Conservation (phyloP, 2,888 invertebrate genomes). For the Oasisia sp. region DNA sequence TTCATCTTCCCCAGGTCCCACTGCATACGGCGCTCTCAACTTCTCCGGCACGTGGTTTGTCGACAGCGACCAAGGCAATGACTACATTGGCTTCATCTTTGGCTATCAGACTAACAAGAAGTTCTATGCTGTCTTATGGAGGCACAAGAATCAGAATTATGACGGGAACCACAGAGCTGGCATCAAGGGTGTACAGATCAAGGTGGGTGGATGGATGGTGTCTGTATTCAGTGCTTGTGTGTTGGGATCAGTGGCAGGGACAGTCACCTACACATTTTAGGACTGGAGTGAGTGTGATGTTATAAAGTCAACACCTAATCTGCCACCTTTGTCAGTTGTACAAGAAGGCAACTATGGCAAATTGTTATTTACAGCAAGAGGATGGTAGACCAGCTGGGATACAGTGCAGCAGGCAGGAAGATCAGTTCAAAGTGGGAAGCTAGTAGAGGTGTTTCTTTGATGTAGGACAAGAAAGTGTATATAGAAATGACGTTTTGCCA, state of each 20-base stretch:
- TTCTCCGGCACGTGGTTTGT: conserved; percentile 52
- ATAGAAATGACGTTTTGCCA: no score
- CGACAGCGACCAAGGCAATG: conserved; percentile 41
- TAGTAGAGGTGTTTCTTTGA: no score
- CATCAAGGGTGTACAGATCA: conserved; percentile 54
- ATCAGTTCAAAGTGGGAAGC: no score
- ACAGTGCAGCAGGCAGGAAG: no score
- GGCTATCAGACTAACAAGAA: conserved; percentile 70
- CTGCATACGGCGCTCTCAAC: conserved; percentile 49
- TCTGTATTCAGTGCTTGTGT: neutral
- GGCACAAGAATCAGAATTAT: conserved; percentile 47
- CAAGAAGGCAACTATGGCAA: no score
- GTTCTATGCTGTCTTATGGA: conserved; percentile 54
- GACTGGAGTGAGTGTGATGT: no score
- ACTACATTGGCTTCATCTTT: conserved; percentile 55
- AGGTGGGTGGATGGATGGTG: conserved; percentile 42
- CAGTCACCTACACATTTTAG: no score
- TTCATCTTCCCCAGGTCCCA: conserved; percentile 63
- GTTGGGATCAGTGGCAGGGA: neutral
- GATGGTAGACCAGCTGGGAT: no score
- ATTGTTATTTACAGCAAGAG: no score
- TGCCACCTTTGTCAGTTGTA: no score
- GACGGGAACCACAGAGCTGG: conserved; percentile 42
- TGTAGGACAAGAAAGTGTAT: no score
- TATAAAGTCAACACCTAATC: no score